Base-by-base conservation (phyloP, 2,888 invertebrate species). In the Chrysolina haemoptera region DNA sequence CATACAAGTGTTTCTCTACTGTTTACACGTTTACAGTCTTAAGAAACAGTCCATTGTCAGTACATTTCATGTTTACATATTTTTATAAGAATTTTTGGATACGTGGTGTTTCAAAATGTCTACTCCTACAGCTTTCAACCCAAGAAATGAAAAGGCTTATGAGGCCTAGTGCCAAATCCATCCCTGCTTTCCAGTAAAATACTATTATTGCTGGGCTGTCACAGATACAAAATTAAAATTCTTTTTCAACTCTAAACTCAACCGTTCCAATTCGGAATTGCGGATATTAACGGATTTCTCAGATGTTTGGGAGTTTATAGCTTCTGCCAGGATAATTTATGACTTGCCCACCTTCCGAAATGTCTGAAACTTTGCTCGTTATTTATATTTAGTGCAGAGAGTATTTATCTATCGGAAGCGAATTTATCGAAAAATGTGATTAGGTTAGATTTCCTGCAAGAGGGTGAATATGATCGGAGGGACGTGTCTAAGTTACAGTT, bases 291-390 rank as follows among this genome's bases (percentile, higher is more conserved):
- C 59, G 75, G 66, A 70, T 75, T 65, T 70, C 67, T 70, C 71
- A 71, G 67, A 74, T 74, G 66, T 70, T 74, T 70, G 48, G 16
- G 64, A 75, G 69, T 75, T 75, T 75, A 70, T 70, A 62, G 59
- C 43, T 68, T 16, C 27, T 65, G 62, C 70, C 64, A 40, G 59
- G 46, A 63, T 70, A 53, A 75, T 68, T 71, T 70, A 75, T 67
- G 62, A 62, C 27, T 64, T 14, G 48, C 48, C 55, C 48, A 48
- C 66, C 27, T 70, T 62, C 43, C n/a, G 27, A n/a, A 71, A 46
- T 35, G 70, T 53, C 35, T 14, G n/a, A 68, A 73, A 75, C 64
- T 72, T 73, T 66, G 35, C 64, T 67, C 72, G 72, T 75, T 73
- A 73, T 70, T 70, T 68, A 73, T 63, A 65, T 71, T 48, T 46